Evolutionary conservation across 2,797 vertebrate genomes (phyloP), one percentile per base, ranked within the genome.

Genomic region (Cuculus canorus): DNA sequence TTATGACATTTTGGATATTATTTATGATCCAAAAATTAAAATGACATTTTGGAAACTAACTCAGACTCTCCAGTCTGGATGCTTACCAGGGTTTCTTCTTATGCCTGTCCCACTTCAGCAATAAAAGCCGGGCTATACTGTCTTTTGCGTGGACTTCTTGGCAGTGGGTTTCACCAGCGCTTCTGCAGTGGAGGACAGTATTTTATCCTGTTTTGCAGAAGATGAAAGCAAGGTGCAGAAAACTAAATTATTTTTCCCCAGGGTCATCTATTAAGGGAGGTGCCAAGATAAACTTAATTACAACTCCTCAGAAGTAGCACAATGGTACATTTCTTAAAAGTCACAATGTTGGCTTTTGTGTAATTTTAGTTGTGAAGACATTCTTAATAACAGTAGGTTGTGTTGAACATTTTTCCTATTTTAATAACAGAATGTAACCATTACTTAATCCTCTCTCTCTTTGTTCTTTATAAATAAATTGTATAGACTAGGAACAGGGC

Each of bases 401-500:
- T 73, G 17, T 73, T 53, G 64, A 86, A 47, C 11, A 3, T 53
- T 70, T 80, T 80, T 60, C 9, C 9, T 27, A 66, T 81, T 45
- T 39, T 28, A 72, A 25, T 14, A 77, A 47, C 17, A 23, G 48
- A 64, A 50, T 9, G 8, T 56, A 93, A 45, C 64, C 14, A 18
- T 30, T 65, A 19, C 57, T 86, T 92, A 79, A 64, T 61, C 35
- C 11, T 70, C 17, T 53, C 39, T 72, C 13, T 83, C 72, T 88
- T 80, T 94, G 68, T 90, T 89, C 84, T 94, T 92, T 35, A 30
- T 48, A 33, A 80, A 92, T 64, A 70, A 75, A 37, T 28, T n/a
- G 15, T 4, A 3, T 59, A 70, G 28, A 47, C 54, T 50, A 28
- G n/a, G 21, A 72, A 12, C 3, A 53, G 48, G 45, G 53, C 17